Conservation (phyloP, 2,888 invertebrate genomes). For the Lepidocyrtoides sp. region DNA sequence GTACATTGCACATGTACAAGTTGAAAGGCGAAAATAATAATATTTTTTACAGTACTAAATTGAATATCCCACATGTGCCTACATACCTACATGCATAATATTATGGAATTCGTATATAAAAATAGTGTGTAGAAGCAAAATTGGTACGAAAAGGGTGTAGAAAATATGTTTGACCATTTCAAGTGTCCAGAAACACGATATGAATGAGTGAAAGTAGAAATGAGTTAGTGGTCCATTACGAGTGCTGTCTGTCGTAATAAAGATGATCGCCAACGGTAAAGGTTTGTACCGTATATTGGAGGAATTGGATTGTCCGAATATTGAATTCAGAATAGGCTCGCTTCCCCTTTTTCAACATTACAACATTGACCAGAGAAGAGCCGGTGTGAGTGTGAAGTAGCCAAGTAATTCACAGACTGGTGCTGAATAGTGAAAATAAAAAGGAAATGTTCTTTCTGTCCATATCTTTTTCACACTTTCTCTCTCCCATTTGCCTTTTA, state of each 20-base stretch:
- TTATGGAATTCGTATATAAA: too few relatives aligned
- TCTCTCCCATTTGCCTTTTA: too few relatives aligned
- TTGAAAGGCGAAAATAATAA: slow-evolving; percentile 10
- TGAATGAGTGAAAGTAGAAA: slow-evolving; percentile 37
- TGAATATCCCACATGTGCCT: background rate
- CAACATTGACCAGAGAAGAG: background rate
- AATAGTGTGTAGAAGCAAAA: too few relatives aligned
- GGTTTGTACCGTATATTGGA: background rate
- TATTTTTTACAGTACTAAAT: background rate
- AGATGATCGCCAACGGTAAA: slow-evolving; percentile 7
- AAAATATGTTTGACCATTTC: background rate
- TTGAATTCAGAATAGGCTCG: slow-evolving; percentile 50
- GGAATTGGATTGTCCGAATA: slow-evolving; percentile 65
- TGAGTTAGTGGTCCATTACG: slow-evolving; percentile 70
- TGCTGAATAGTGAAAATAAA: slow-evolving; percentile 1
- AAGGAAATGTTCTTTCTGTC: background rate
- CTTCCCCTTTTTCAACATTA: background rate
- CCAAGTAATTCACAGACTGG: slow-evolving; percentile 18
- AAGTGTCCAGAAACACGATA: background rate
- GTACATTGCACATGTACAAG: background rate
- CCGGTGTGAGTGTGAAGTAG: background rate
- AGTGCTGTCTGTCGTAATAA: slow-evolving; percentile 52
- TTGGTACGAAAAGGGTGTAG: background rate
- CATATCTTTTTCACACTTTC: background rate
- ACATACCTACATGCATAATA: background rate